phyloP scores from a whole-genome alignment of 2,888 invertebrate species.

The Platycheirus rosarum region DNA sequence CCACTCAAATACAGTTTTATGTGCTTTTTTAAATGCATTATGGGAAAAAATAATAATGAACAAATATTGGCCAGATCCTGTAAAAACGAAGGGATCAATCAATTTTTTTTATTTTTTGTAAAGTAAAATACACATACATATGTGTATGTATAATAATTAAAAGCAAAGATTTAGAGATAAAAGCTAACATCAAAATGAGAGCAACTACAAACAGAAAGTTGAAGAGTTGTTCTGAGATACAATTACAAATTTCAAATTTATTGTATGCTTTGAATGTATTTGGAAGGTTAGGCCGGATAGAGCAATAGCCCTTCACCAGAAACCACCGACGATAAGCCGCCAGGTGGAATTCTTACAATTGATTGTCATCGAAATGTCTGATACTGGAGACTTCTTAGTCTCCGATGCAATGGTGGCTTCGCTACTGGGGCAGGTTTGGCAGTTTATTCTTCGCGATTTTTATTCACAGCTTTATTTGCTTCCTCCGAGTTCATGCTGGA shows the following conservation, averaged over 20 bases:
- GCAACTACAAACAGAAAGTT: slow-evolving; percentile 31
- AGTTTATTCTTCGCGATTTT: slow-evolving; percentile 78
- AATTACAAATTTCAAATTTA: slow-evolving; percentile 29
- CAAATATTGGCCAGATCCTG: too few species aligned
- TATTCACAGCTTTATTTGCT: slow-evolving; percentile 80
- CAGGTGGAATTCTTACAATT: slow-evolving; percentile 86
- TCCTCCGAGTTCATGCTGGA: slow-evolving; percentile 82
- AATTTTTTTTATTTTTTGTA: slow-evolving; percentile 5
- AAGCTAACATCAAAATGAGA: slow-evolving; percentile 15
- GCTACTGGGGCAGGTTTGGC: slow-evolving; percentile 68
- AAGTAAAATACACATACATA: too few species aligned
- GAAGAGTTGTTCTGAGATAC: slow-evolving; percentile 22
- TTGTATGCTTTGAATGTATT: slow-evolving; percentile 52
- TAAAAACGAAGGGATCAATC: too few species aligned
- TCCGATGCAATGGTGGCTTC: slow-evolving; percentile 51
- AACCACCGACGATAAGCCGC: slow-evolving; percentile 86
- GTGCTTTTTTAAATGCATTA: too few species aligned
- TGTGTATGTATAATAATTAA: slow-evolving; percentile 65
- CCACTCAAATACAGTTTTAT: too few species aligned
- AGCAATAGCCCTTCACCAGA: slow-evolving; percentile 84
- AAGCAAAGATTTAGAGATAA: slow-evolving; percentile 43
- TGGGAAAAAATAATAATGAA: too few species aligned
- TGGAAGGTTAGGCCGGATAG: slow-evolving; percentile 27
- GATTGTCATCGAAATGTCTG: slow-evolving; percentile 73
- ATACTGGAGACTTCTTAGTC: slow-evolving; percentile 47